Percentiles rank a stretch among this genome's conserved stretches.
phyloP scores from a whole-genome alignment of 1,140 invertebrate genomes.

The Berghia stephanieae region DNA sequence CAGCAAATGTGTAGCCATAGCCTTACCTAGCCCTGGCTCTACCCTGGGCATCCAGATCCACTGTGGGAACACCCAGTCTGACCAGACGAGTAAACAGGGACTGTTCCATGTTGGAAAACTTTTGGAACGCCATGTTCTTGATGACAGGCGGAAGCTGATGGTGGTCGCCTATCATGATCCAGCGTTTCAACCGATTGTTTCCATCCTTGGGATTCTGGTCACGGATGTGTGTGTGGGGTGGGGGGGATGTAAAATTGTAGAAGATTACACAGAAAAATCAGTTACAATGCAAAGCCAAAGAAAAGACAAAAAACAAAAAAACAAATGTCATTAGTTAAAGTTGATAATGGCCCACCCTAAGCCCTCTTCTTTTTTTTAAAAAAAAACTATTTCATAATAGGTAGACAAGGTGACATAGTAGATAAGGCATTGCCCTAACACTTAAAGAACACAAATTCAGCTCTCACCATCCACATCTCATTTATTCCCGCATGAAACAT shows the following conservation, averaged over 20 bases:
- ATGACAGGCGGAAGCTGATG: slow-evolving; percentile 99
- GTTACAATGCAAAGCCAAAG: too few relatives aligned
- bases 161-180: slow-evolving; percentile 99
- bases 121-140: slow-evolving; percentile 99
- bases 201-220: slow-evolving; percentile 95
- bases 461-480: too few relatives aligned
- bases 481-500: too few relatives aligned
- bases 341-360: too few relatives aligned
- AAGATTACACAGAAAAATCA: too few relatives aligned
- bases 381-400: too few relatives aligned
- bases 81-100: slow-evolving; percentile 97
- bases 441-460: too few relatives aligned
- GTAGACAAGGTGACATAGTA: too few relatives aligned
- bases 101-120: slow-evolving; percentile 99
- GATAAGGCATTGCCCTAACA: too few relatives aligned
- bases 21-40: slow-evolving; percentile 82
- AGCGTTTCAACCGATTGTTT: slow-evolving; percentile 93
- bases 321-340: not conserved
- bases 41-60: slow-evolving; percentile 97
- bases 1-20: not conserved
- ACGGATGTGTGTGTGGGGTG: too few relatives aligned
- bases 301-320: slow-evolving; percentile 2
- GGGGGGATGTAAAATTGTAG: too few relatives aligned
- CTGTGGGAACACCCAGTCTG: slow-evolving; percentile 92
- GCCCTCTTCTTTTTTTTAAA: too few relatives aligned